phyloP scores from a whole-genome alignment of 2,797 vertebrate species.

The Cynopterus sphinx region DNA sequence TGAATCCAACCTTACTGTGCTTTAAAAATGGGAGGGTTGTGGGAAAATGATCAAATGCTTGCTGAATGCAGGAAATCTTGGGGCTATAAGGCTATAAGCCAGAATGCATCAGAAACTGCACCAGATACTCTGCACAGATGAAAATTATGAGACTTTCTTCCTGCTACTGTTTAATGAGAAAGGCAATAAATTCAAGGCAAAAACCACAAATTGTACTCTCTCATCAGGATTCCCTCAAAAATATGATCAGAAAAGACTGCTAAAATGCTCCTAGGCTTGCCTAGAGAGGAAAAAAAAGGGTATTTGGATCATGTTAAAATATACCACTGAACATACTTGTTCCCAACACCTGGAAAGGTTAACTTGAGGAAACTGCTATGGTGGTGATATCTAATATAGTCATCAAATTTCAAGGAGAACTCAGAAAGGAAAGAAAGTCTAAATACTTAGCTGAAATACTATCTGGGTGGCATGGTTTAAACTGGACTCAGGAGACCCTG shows the following conservation, averaged over 20 bases:
- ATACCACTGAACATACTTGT: neutral
- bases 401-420: neutral
- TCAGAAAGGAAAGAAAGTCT: neutral
- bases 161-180: slow-evolving; percentile 45
- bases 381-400: neutral
- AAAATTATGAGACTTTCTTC: slow-evolving; percentile 6
- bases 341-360: neutral
- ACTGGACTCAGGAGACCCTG: neutral
- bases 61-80: neutral
- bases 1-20: slow-evolving; percentile 9
- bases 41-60: neutral
- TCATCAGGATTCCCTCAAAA: slow-evolving; percentile 39
- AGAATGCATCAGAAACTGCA: slow-evolving; percentile 30
- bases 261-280: neutral
- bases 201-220: slow-evolving; percentile 44
- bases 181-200: slow-evolving; percentile 18
- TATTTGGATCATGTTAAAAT: neutral
- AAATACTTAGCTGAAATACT: neutral
- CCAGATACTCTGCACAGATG: neutral
- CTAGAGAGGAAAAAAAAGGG: neutral
- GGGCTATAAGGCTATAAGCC: neutral
- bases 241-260: neutral
- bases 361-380: neutral
- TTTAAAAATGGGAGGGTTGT: neutral
- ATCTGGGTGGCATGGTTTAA: neutral